A percentile compares a stretch with the other conserved stretches of the same genome.
These are phyloP conservation scores for Apodemia zela DNA, from an alignment of 2,888 invertebrate species.

Conservation along the genomic window DNA sequence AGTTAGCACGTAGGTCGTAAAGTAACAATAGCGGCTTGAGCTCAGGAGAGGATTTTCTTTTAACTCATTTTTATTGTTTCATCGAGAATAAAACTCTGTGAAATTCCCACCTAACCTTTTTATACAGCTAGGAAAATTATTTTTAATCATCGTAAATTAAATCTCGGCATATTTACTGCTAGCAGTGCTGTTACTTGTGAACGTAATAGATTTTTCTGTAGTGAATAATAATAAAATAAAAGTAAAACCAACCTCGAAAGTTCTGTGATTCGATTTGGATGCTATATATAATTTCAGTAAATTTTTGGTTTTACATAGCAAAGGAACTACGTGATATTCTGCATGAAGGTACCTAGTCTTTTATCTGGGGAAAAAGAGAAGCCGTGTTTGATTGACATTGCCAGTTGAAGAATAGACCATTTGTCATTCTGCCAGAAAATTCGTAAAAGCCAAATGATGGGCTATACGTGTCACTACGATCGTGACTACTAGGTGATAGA, in stretches of 20 bases:
- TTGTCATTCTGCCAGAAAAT: too few species aligned
- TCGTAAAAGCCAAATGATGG: too few species aligned
- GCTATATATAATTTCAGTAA: background rate
- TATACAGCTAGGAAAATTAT: conserved; percentile 13
- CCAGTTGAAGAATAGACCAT: too few species aligned
- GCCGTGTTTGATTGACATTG: too few species aligned
- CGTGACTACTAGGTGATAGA: too few species aligned
- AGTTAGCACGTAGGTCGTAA: background rate
- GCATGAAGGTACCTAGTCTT: too few species aligned
- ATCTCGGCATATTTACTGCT: conserved; percentile 1
- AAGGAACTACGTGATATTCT: too few species aligned
- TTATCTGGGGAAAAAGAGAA: too few species aligned
- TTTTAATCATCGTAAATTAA: conserved; percentile 14
- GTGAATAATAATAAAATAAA: background rate
- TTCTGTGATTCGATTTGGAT: background rate
- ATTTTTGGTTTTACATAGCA: too few species aligned
- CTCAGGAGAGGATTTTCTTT: conserved; percentile 13
- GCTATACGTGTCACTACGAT: too few species aligned
- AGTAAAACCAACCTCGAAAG: background rate
- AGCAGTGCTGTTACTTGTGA: background rate
- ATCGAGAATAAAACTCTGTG: conserved; percentile 9
- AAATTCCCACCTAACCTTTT: conserved; percentile 6
- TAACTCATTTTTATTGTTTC: conserved; percentile 16
- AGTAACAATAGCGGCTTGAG: conserved; percentile 12
- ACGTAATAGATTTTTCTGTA: background rate